Evolutionary conservation across 2,113 vertebrate genomes (phyloP).

Genomic region (Elephantulus edwardii): DNA sequence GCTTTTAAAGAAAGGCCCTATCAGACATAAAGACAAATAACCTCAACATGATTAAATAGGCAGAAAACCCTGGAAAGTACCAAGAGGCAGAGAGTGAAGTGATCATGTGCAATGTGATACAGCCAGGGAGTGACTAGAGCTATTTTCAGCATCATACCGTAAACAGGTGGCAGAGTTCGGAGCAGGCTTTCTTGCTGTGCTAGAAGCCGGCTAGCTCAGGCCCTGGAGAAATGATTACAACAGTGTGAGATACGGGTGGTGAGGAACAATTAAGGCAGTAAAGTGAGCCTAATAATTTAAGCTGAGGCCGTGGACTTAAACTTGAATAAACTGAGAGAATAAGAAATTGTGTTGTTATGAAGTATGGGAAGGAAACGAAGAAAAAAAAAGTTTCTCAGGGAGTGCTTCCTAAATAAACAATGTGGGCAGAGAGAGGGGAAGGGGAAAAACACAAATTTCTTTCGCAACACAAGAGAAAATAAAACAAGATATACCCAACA

Average conservation of each 20-base stretch:
- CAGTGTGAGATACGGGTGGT: neutral
- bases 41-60: neutral
- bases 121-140: neutral
- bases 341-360: neutral
- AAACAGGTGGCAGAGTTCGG: neutral
- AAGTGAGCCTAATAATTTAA: neutral
- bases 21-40: slow-evolving; percentile 5
- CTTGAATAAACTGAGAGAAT: neutral
- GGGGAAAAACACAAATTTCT: neutral
- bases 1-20: neutral
- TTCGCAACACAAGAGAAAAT: slow-evolving; percentile 49
- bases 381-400: slow-evolving; percentile 36
- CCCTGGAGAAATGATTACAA: neutral
- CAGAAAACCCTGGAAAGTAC: slow-evolving; percentile 60
- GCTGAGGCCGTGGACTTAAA: slow-evolving; percentile 13
- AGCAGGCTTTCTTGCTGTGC: neutral
- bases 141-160: slow-evolving; percentile 40
- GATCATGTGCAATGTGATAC: slow-evolving; percentile 25
- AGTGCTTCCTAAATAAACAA: slow-evolving; percentile 20
- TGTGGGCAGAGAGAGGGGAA: neutral
- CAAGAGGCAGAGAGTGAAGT: neutral
- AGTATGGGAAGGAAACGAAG: neutral
- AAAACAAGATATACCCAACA: slow-evolving; percentile 22
- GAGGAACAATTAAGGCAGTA: neutral
- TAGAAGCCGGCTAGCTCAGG: neutral